Base-by-base conservation (phyloP, 2,113 vertebrate species). In the Tragelaphus scriptus region DNA sequence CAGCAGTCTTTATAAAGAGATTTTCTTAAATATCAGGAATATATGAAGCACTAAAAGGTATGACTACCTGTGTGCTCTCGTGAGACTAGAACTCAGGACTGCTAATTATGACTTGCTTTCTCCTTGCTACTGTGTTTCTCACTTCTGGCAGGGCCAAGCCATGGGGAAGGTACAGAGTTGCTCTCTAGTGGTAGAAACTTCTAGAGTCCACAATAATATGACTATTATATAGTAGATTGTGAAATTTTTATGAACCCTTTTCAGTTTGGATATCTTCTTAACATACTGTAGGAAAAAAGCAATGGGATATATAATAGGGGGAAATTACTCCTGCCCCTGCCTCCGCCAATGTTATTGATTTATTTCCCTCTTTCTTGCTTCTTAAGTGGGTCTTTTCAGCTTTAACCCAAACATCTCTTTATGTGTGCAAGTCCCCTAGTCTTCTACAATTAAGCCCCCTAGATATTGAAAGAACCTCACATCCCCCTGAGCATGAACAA, bases 181-280 rank as follows among this genome's bases (percentile, higher is more conserved):
- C 56, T 96, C 32, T 88, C 47, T 86, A 95, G 63, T 61, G 81
- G 58, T 92, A 88, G 47, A 95, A 94, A 95, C 1, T 47, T 91
- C 28, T 75, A 30, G 6, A 82, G 28, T 84, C 32, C 13, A 92
- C n/a, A 90, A 0, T 58, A 90, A 56, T 55, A 13, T 82, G 59
- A 91, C n/a, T 49, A 16, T 90, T 65, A 80, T 17, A 32, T 89
- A 63, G 36, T 95, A 26, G 61, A 28, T 10, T 95, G 17, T 92
- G 53, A 87, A 59, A 25, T 85, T 97, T 55, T 85, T 5, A 71
- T 23, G 56, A 28, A 77, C 9, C 28, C 36, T 88, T 81, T 88
- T 92, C 58, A 71, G 58, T 92, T 96, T 88, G 84, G n/a, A 36
- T 97, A 25, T 90, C 71, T 96, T 95, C 30, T 77, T 91, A 63